Evolutionary conservation across 1,140 invertebrate species (phyloP).

Genomic region (Lineus longissimus): DNA sequence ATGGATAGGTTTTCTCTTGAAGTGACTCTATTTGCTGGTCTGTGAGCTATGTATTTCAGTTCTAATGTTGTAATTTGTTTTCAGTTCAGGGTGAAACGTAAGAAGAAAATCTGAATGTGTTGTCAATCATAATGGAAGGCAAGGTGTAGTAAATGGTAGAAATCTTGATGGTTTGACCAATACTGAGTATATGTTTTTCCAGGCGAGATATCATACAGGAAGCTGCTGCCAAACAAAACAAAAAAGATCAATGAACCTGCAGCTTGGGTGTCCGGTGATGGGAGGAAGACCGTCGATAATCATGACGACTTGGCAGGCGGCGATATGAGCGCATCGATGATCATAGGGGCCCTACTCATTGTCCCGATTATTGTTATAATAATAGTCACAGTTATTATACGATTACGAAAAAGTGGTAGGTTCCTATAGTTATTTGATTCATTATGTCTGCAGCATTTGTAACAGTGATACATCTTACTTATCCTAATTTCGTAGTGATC

Average conservation of each 20-base stretch:
- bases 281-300: too few species aligned
- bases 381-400: constrained; percentile 4
- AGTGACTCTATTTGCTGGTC: too few species aligned
- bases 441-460: background rate
- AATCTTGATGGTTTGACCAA: background rate
- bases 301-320: background rate
- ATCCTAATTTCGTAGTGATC: too few species aligned
- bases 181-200: background rate
- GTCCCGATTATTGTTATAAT: background rate
- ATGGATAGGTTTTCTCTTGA: too few species aligned
- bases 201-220: background rate
- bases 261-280: too few species aligned
- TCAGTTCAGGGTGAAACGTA: too few species aligned
- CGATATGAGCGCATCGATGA: background rate
- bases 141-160: background rate
- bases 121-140: background rate
- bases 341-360: background rate
- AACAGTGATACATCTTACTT: too few species aligned
- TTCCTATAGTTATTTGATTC: background rate
- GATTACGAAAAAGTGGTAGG: background rate
- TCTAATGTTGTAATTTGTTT: too few species aligned
- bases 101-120: background rate
- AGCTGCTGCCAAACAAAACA: background rate
- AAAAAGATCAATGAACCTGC: background rate
- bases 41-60: too few species aligned